Percentiles rank a stretch among this genome's conserved stretches.
Conservation (phyloP, 2,113 vertebrate genomes). For the Pelusios castaneus region DNA sequence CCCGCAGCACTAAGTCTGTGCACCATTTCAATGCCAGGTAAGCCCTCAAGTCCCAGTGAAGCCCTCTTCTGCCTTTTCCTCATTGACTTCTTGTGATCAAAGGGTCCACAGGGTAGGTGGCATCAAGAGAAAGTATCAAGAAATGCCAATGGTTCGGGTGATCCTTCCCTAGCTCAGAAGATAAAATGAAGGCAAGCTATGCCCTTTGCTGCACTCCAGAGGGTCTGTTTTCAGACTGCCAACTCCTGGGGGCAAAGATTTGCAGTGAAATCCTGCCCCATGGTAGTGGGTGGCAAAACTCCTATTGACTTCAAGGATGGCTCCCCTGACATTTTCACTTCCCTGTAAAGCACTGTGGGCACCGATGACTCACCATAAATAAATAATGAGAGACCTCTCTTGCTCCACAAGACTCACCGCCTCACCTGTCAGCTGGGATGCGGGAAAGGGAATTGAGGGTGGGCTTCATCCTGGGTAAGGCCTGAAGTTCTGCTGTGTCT, state of each 20-base stretch:
- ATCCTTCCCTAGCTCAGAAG: background rate
- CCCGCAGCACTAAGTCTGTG: background rate
- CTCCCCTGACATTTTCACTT: background rate
- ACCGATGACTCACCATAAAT: background rate
- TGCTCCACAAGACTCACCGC: background rate
- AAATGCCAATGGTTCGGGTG: accelerated
- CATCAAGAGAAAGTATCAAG: background rate
- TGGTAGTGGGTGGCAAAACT: background rate
- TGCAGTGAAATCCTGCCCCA: background rate
- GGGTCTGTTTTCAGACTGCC: background rate
- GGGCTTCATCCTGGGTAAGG: background rate
- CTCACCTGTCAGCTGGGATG: background rate
- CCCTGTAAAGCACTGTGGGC: background rate
- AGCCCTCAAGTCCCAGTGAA: background rate
- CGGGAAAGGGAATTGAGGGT: background rate
- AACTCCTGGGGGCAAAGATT: background rate
- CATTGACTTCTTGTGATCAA: background rate
- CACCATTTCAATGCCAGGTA: background rate
- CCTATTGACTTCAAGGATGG: background rate
- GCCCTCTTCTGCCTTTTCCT: background rate
- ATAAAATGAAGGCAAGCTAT: background rate
- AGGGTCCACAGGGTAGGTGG: background rate
- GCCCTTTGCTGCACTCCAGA: background rate
- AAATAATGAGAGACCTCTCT: background rate
- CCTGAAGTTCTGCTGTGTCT: background rate